Evolutionary conservation across 2,888 invertebrate genomes (phyloP).

Genomic region (Macaria notata): DNA sequence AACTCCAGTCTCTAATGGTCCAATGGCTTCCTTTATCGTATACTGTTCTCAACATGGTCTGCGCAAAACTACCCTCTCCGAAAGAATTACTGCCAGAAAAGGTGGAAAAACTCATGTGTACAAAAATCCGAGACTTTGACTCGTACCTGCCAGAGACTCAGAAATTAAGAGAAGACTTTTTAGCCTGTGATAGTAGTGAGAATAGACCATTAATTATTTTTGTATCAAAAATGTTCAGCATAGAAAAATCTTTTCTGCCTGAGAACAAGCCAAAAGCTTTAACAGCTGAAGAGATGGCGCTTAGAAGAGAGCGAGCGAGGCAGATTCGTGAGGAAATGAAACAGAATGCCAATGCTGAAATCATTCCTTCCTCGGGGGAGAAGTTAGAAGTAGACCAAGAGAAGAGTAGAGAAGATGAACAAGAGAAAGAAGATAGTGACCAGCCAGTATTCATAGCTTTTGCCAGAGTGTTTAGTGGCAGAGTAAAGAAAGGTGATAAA

Average conservation of each 20-base stretch:
- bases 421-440: constrained; percentile 63
- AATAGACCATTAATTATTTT: constrained; percentile 87
- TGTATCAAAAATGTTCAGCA: constrained; percentile 95
- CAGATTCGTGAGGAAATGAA: constrained; percentile 84
- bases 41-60: constrained; percentile 92
- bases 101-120: constrained; percentile 91
- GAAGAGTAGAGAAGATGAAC: constrained; percentile 66
- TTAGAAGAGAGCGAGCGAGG: constrained; percentile 85
- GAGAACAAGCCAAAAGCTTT: constrained; percentile 90
- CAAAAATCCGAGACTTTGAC: constrained; percentile 85
- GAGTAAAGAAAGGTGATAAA: constrained; percentile 87
- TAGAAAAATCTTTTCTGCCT: constrained; percentile 88
- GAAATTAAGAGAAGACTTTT: constrained; percentile 86
- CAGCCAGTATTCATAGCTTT: constrained; percentile 92
- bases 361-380: constrained; percentile 39
- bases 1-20: constrained; percentile 90
- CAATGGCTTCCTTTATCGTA: constrained; percentile 95
- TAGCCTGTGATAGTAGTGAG: constrained; percentile 84
- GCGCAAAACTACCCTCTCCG: constrained; percentile 91
- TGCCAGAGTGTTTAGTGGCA: constrained; percentile 96
- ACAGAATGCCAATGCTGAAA: constrained; percentile 44
- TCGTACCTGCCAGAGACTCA: constrained; percentile 86
- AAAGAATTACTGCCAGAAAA: constrained; percentile 87
- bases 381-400: constrained; percentile 46
- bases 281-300: constrained; percentile 87